These are phyloP conservation scores for Sebastes steindachneri DNA, from an alignment of 2,797 vertebrate genomes.

Conservation along the genomic window DNA sequence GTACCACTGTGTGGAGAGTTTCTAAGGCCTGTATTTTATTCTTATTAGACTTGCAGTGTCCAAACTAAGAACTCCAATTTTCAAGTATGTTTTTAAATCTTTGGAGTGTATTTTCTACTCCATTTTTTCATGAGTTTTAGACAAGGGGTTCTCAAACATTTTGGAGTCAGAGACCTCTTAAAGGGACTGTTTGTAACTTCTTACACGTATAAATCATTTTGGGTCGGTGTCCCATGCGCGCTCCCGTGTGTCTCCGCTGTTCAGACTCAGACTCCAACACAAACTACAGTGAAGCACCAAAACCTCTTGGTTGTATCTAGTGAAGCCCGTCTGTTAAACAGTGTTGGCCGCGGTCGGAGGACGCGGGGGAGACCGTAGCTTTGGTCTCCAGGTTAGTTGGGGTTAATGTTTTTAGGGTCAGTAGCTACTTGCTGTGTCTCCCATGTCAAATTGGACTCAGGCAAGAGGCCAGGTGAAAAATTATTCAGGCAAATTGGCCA, in stretches of 20 bases:
- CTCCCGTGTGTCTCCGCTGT: too few relatives aligned
- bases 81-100: conserved; percentile 9
- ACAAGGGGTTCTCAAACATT: neutral
- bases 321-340: too few relatives aligned
- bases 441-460: neutral
- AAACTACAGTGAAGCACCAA: too few relatives aligned
- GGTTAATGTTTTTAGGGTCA: neutral
- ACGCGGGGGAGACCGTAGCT: too few relatives aligned
- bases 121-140: neutral
- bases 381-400: neutral
- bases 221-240: too few relatives aligned
- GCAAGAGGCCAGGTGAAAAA: neutral
- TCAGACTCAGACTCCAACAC: too few relatives aligned
- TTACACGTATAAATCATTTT: too few relatives aligned
- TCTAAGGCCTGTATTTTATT: neutral
- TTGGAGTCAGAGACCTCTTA: too few relatives aligned
- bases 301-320: too few relatives aligned
- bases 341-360: too few relatives aligned
- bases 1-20: neutral
- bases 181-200: too few relatives aligned
- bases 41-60: neutral
- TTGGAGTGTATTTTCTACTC: neutral
- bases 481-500: conserved; percentile 11
- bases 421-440: neutral
- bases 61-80: neutral